Percentiles rank a stretch among this genome's conserved stretches.
Conservation (phyloP, 2,797 vertebrate genomes). For the Coreius guichenoti region DNA sequence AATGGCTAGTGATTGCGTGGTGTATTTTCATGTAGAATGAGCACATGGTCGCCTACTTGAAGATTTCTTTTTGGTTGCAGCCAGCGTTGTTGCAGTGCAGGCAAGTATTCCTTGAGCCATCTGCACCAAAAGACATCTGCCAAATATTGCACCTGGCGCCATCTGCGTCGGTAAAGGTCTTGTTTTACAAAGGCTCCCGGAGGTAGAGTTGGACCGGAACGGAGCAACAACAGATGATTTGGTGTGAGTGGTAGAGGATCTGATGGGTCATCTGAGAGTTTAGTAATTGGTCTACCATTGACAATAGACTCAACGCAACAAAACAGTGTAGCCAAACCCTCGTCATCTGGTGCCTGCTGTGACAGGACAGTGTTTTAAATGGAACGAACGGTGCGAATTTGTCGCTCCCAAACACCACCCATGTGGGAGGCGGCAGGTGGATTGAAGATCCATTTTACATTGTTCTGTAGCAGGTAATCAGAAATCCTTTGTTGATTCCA, state of each 20-base stretch:
- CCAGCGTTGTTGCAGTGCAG: not conserved
- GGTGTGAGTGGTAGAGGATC: slow-evolving; percentile 24
- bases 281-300: slow-evolving; percentile 27
- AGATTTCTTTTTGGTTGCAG: too few relatives aligned
- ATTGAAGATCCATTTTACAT: slow-evolving; percentile 38
- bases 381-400: slow-evolving; percentile 1
- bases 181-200: too few relatives aligned
- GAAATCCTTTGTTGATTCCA: slow-evolving; percentile 33
- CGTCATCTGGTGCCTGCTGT: slow-evolving; percentile 10
- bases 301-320: slow-evolving; percentile 12
- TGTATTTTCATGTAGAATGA: not conserved
- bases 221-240: slow-evolving; percentile 26
- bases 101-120: not conserved
- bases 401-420: slow-evolving; percentile 22
- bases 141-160: too few relatives aligned
- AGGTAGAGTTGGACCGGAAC: not conserved
- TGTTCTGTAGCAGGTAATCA: slow-evolving; percentile 29
- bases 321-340: slow-evolving; percentile 13
- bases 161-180: too few relatives aligned
- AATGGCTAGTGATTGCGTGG: slow-evolving; percentile 14
- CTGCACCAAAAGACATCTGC: not conserved
- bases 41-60: too few relatives aligned
- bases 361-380: not conserved
- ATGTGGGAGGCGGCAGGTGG: slow-evolving; percentile 24
- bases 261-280: slow-evolving; percentile 29